Conservation (phyloP, 2,113 vertebrate genomes). For the Holacanthus passer region DNA sequence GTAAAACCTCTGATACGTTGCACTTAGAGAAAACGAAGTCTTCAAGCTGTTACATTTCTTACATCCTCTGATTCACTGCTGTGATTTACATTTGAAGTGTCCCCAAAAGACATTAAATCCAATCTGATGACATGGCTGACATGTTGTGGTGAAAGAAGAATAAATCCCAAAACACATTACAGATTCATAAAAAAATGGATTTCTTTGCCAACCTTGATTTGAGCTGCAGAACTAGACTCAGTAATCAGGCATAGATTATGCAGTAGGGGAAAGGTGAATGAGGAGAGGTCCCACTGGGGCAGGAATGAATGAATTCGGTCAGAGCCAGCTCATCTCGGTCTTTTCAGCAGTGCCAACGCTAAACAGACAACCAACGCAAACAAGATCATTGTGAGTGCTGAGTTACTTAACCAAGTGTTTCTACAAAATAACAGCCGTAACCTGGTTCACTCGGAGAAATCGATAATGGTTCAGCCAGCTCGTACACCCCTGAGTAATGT, state of each 20-base stretch:
- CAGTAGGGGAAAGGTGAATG: conserved; percentile 72
- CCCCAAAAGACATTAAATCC: conserved; percentile 17
- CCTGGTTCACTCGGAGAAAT: conserved; percentile 35
- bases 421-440: conserved; percentile 38
- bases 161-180: conserved; percentile 13
- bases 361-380: conserved; percentile 49
- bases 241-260: conserved; percentile 46
- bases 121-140: neutral
- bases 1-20: conserved; percentile 1
- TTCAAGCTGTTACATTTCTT: neutral
- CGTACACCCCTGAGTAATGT: conserved; percentile 20
- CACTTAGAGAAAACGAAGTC: conserved; percentile 11
- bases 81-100: conserved; percentile 16
- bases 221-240: conserved; percentile 18
- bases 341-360: conserved; percentile 31
- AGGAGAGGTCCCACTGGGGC: conserved; percentile 52
- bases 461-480: conserved; percentile 49
- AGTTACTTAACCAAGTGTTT: conserved; percentile 56
- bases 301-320: conserved; percentile 50
- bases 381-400: conserved; percentile 18
- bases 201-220: conserved; percentile 6
- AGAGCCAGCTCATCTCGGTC: neutral
- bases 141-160: neutral
- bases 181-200: conserved; percentile 28
- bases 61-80: neutral